Percentiles rank a stretch among this genome's conserved stretches.
Conservation (phyloP, 1,140 invertebrate species). For the Gonioctena quinquepunctata region DNA sequence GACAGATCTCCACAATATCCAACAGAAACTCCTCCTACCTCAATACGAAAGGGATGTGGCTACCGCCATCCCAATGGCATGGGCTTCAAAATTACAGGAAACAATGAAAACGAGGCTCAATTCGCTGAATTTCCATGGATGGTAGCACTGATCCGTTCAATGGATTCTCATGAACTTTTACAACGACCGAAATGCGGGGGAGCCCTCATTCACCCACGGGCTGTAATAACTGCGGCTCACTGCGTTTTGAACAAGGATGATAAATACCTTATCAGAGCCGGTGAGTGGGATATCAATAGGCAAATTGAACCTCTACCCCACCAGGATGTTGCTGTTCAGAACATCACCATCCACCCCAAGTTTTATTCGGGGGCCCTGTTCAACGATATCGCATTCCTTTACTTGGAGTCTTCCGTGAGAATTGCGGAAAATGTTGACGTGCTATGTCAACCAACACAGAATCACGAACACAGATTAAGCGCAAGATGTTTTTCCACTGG, state of each 20-base stretch:
- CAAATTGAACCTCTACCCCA: constrained; percentile 57
- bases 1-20: constrained; percentile 41
- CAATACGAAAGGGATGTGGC: constrained; percentile 60
- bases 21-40: constrained; percentile 29
- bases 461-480: constrained; percentile 17
- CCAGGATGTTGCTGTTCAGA: constrained; percentile 46
- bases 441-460: constrained; percentile 58
- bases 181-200: constrained; percentile 68
- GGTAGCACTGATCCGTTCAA: constrained; percentile 69
- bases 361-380: constrained; percentile 57
- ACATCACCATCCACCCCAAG: constrained; percentile 38
- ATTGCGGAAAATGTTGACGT: constrained; percentile 57
- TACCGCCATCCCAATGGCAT: constrained; percentile 65
- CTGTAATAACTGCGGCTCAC: constrained; percentile 73
- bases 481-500: constrained; percentile 63
- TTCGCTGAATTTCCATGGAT: constrained; percentile 84
- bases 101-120: constrained; percentile 63
- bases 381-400: constrained; percentile 73
- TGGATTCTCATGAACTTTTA: too few relatives aligned
- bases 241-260: constrained; percentile 53
- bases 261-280: constrained; percentile 57
- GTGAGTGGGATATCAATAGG: constrained; percentile 62
- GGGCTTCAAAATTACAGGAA: constrained; percentile 69
- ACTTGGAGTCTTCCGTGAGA: constrained; percentile 62
- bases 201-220: constrained; percentile 69